These are phyloP conservation scores for Ciconia stormi DNA, from an alignment of 2,113 vertebrate species.

Conservation along the genomic window DNA sequence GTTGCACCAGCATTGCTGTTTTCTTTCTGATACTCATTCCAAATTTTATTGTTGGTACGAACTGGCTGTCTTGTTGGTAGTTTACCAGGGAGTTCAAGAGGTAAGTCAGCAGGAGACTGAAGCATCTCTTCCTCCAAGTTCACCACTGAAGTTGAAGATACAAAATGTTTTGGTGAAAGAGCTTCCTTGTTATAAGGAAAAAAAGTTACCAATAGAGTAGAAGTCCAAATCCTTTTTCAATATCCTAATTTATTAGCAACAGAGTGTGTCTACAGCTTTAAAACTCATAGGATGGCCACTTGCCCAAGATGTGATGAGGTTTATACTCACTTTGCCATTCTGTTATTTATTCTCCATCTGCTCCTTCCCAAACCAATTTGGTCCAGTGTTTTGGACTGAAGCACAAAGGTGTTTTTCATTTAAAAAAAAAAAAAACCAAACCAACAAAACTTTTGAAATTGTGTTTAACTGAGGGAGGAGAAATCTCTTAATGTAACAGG, in stretches of 20 bases:
- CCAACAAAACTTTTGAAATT: not conserved
- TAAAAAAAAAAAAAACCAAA: not conserved
- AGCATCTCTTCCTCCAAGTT: not conserved
- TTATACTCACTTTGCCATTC: not conserved
- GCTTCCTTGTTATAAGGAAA: not conserved
- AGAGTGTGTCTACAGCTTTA: not conserved
- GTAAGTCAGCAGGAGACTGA: not conserved
- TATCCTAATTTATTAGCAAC: not conserved
- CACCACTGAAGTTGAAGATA: not conserved
- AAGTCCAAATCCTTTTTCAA: not conserved
- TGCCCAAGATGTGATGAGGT: not conserved
- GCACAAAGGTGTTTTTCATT: not conserved
- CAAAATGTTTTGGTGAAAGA: not conserved
- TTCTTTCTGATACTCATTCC: not conserved
- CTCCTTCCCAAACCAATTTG: not conserved
- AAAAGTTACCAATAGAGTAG: not conserved
- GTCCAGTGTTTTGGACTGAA: not conserved
- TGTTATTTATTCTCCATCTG: not conserved
- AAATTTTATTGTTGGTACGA: not conserved
- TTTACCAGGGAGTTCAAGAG: not conserved
- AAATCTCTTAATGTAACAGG: not conserved
- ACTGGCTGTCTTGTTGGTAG: not conserved
- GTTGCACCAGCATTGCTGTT: not conserved
- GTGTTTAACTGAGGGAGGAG: not conserved
- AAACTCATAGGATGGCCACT: not conserved